These are phyloP conservation scores for Glandiceps talaboti DNA, from an alignment of 53 echinoderm and acorn worm genomes.

Conservation along the genomic window DNA sequence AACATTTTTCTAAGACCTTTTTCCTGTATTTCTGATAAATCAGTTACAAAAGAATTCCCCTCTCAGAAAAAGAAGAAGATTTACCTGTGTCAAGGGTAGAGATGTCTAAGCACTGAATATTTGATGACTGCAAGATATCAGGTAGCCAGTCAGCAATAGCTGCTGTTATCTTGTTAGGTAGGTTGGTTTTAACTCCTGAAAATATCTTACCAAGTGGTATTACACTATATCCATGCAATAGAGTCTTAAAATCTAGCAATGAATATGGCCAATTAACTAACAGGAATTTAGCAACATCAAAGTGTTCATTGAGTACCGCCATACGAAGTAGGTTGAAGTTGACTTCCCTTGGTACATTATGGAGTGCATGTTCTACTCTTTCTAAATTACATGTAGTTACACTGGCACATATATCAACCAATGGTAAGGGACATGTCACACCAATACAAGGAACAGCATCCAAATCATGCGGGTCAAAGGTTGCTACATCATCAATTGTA, in stretches of 20 bases:
- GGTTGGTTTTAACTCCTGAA: neutral
- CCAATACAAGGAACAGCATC: neutral
- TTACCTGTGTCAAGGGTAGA: neutral
- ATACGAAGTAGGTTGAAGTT: neutral
- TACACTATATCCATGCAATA: neutral
- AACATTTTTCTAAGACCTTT: no score
- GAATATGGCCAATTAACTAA: neutral
- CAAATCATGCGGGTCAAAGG: neutral
- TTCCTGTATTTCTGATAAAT: no score
- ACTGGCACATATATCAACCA: neutral
- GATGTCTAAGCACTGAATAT: neutral
- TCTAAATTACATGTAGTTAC: neutral
- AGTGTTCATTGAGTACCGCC: neutral
- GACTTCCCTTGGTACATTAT: neutral
- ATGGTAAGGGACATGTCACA: neutral
- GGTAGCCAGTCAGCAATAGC: neutral
- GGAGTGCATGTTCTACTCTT: neutral
- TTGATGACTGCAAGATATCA: neutral
- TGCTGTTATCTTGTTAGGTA: neutral
- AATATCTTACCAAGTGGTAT: neutral
- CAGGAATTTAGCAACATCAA: neutral
- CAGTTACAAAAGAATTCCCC: no score
- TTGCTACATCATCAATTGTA: neutral
- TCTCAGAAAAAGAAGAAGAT: no score
- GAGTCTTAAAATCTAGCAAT: neutral